phyloP scores from a whole-genome alignment of 2,113 vertebrate genomes.

The Nycticorax nycticorax region DNA sequence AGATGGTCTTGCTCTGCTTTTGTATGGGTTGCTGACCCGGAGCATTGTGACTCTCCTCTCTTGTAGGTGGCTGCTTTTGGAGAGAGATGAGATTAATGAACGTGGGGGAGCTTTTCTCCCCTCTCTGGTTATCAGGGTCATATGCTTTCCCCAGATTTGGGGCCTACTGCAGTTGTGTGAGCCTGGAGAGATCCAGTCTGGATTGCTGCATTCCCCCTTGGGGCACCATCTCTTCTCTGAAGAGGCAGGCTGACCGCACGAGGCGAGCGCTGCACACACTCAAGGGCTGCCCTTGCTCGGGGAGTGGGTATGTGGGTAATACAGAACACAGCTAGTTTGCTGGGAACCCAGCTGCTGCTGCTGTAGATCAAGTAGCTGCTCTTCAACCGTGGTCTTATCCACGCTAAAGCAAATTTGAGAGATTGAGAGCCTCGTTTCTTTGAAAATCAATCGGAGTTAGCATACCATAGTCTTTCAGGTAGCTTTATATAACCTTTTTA shows the following conservation, averaged over 20 bases:
- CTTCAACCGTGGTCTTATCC: background rate
- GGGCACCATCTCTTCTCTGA: background rate
- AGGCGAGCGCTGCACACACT: background rate
- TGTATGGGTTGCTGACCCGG: background rate
- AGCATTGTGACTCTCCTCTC: background rate
- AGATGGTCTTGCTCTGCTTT: background rate
- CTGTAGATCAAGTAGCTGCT: background rate
- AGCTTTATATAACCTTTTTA: background rate
- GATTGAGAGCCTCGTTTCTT: accelerated
- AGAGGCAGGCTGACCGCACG: background rate
- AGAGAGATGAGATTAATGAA: background rate
- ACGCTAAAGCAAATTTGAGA: background rate
- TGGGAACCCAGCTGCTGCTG: background rate
- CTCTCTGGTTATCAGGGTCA: background rate
- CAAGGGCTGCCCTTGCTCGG: background rate
- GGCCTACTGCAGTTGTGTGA: background rate
- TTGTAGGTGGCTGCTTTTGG: background rate
- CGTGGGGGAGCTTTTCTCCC: background rate
- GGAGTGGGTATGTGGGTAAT: background rate
- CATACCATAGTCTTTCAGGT: background rate
- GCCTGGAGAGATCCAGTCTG: background rate
- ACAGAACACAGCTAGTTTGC: background rate
- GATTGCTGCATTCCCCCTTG: background rate
- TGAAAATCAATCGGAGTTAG: background rate
- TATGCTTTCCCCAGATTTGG: background rate